Evolutionary conservation across 2,797 vertebrate genomes (phyloP), one percentile per base, ranked within the genome.

Genomic region (Erpetoichthys calabaricus): DNA sequence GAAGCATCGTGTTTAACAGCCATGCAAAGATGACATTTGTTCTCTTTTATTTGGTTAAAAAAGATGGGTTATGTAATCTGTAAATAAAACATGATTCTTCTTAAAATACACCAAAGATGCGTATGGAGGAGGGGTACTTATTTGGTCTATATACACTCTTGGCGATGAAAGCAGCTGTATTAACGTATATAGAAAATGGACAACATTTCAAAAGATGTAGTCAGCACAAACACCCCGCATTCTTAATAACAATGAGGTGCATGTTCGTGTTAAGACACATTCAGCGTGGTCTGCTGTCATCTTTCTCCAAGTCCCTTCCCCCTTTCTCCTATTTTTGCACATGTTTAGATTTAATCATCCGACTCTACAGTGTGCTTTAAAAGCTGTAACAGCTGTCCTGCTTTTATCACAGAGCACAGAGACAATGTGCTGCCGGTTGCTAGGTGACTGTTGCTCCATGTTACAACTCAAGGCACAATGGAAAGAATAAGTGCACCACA

Each of bases 371-470:
- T 60, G 49, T 10, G 51, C 49, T 58, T 51, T 7, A 59, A 57
- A 59, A 2, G 42, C 62, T 41, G 5, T 51, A 69, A 62, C 60
- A 56, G 65, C 64, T 4, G 67, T 68, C 68, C 57, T 42, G 55
- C 5, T 61, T 45, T 10, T 8, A 59, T 10, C 53, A 25, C 60
- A 45, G 55, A n/a, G 58, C 8, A 69, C 67, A 44, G 67, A 73
- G 73, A 70, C 73, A 72, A 72, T 77, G 75, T 76, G 59, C 53
- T 70, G 68, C 62, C 45, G 64, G 88, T 92, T 91, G 88, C 91
- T 77, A 86, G 69, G 90, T 80, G 68, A 91, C 81, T 7, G 86
- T 86, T 88, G 82, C 89, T 4, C 65, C 63, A 78, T 51, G 82
- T 77, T 82, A 83, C 79, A 60, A 71, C 77, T 76, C 76, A 70